phyloP scores from a whole-genome alignment of 2,113 vertebrate species.

The Numenius arquata region DNA sequence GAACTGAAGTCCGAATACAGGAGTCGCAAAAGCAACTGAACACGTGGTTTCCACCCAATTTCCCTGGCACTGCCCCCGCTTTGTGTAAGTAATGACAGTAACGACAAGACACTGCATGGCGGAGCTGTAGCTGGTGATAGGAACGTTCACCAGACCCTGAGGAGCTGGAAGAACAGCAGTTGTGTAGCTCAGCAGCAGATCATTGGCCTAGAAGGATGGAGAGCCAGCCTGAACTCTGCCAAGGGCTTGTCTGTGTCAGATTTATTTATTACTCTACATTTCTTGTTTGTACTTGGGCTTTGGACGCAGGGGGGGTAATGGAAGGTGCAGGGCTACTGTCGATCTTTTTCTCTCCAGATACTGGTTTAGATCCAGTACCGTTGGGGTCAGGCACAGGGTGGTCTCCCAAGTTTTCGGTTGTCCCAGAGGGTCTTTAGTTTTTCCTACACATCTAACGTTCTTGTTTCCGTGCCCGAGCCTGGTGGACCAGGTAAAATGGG shows the following conservation, averaged over 20 bases:
- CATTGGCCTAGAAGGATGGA: neutral
- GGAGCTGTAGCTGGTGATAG: neutral
- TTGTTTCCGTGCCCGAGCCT: neutral
- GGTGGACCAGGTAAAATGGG: neutral
- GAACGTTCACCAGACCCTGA: neutral
- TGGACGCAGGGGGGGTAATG: neutral
- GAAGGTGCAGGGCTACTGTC: neutral
- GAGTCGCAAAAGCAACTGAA: neutral
- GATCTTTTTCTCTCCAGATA: neutral
- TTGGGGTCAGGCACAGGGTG: neutral
- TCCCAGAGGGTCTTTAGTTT: neutral
- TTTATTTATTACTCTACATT: neutral
- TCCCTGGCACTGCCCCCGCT: neutral
- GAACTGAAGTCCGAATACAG: neutral
- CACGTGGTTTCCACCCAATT: neutral
- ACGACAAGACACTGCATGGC: neutral
- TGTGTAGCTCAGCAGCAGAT: neutral
- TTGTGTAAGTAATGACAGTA: neutral
- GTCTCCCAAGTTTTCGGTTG: neutral
- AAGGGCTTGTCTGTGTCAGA: neutral
- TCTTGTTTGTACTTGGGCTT: neutral
- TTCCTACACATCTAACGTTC: neutral
- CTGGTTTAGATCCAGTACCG: neutral
- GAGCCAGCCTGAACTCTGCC: neutral
- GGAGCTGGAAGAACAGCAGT: neutral